A percentile compares a stretch with the other conserved stretches of the same genome.
Evolutionary conservation across 2,888 invertebrate genomes (phyloP).

Genomic region (Thecophora atra): DNA sequence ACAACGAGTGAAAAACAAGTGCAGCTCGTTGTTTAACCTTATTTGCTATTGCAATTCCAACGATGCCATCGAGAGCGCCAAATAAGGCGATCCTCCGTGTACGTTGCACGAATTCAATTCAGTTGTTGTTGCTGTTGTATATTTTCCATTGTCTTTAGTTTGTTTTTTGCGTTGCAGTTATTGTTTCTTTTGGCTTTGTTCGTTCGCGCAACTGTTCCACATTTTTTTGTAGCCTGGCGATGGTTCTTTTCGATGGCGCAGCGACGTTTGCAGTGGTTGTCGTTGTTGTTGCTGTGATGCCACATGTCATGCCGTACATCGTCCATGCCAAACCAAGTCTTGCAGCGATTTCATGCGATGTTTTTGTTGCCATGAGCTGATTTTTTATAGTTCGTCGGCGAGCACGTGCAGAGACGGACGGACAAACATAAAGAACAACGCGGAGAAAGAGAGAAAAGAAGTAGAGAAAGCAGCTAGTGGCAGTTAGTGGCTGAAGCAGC

Average conservation of each 20-base stretch:
- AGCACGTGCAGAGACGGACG: conserved; percentile 31
- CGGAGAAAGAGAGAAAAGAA: too few species aligned
- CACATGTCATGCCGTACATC: conserved; percentile 21
- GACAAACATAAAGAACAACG: not conserved
- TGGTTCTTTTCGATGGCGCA: conserved; percentile 31
- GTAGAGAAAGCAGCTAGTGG: too few species aligned
- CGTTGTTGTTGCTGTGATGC: conserved; percentile 23
- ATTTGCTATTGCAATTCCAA: conserved; percentile 35
- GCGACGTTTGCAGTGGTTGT: not conserved
- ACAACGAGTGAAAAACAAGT: conserved; percentile 33
- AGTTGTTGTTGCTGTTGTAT: conserved; percentile 18
- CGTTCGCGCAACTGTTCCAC: conserved; percentile 41
- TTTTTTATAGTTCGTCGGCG: conserved; percentile 29
- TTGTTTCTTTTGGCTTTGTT: conserved; percentile 4
- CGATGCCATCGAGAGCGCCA: conserved; percentile 35
- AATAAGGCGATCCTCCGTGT: conserved; percentile 27
- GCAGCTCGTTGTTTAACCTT: conserved; percentile 34
- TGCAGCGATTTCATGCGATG: conserved; percentile 23
- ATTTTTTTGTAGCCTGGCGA: conserved; percentile 20
- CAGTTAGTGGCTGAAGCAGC: not conserved
- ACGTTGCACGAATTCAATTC: conserved; percentile 26
- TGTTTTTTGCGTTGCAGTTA: not conserved
- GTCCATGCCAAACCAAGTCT: conserved; percentile 18
- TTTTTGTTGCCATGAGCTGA: conserved; percentile 28
- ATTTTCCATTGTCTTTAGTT: not conserved